Evolutionary conservation across 2,888 invertebrate genomes (phyloP), one percentile per base, ranked within the genome.

Genomic region (Trachelus troglodyta): DNA sequence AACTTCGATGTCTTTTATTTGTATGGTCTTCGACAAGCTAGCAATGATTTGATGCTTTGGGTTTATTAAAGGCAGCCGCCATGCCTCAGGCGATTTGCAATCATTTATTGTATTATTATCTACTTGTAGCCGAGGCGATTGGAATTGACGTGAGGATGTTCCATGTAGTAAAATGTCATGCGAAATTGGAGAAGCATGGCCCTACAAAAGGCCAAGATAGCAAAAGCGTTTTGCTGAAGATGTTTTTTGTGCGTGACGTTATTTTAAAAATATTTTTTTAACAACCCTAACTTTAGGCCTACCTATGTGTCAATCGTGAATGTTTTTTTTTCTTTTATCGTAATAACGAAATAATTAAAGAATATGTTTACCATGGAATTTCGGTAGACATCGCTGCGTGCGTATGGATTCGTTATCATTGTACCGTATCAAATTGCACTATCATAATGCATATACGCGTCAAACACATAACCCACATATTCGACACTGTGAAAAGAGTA

Each of bases 281-380:
- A 69, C 79, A 35, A 71, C 69, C 74, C 73, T 77, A 73, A 73
- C 75, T 85, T 79, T 75, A 82, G 77, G 77, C 80, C 78, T 83
- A 82, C 37, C 73, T 76, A 15, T 40, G 40, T 40, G 40, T 40
- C 40, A 40, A 40, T 40, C 40, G 40, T 40, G 69, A 69, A 33
- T 30, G 30, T 69, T 69, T 30, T 12, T 69, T 30, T 69, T 33
- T n/a, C n/a, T n/a, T 31, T 15, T 6, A 15, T 69, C 30, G 12
- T 6, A 23, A 12, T 33, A 69, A 30, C 3, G 69, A 12, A 69
- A 30, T 30, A 33, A 11, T n/a, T 69, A 11, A 30, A n/a, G 4
- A 11, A 69, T 69, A 30, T 3, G 15, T n/a, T 69, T 33, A 69
- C 11, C 69, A 40, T 40, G 40, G 40, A 40, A 40, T 40, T 40